Evolutionary conservation across 2,113 vertebrate genomes (phyloP).

Genomic region (Chloroceryle aenea): DNA sequence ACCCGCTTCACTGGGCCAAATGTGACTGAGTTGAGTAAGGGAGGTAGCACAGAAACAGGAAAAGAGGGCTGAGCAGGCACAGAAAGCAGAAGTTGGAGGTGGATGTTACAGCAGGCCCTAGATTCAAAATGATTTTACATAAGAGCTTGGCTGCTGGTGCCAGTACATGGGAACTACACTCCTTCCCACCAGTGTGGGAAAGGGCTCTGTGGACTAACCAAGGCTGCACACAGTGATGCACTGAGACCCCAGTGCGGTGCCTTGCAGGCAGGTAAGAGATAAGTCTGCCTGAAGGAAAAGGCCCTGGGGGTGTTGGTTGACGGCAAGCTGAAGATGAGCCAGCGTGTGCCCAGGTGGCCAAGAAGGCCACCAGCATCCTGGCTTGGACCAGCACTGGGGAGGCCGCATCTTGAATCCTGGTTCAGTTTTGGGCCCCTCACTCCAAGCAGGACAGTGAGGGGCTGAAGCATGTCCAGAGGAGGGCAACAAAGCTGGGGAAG

Average conservation of each 20-base stretch:
- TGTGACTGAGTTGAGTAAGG: fast-evolving
- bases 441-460: too few relatives aligned
- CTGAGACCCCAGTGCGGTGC: background rate
- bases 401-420: too few relatives aligned
- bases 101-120: background rate
- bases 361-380: background rate
- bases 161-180: fast-evolving
- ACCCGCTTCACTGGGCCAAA: background rate
- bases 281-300: too few relatives aligned
- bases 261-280: background rate
- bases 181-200: background rate
- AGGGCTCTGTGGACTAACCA: too few relatives aligned
- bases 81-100: background rate
- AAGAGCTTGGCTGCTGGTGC: background rate
- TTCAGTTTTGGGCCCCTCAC: too few relatives aligned
- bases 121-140: background rate
- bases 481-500: too few relatives aligned
- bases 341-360: too few relatives aligned
- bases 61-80: fast-evolving
- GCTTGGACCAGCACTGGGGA: too few relatives aligned
- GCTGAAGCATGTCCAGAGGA: too few relatives aligned
- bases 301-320: too few relatives aligned
- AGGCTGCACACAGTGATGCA: background rate
- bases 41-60: background rate
- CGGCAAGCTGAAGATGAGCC: too few relatives aligned